These are phyloP conservation scores for Lithophane socia DNA, from an alignment of 2,888 invertebrate genomes.

Conservation along the genomic window DNA sequence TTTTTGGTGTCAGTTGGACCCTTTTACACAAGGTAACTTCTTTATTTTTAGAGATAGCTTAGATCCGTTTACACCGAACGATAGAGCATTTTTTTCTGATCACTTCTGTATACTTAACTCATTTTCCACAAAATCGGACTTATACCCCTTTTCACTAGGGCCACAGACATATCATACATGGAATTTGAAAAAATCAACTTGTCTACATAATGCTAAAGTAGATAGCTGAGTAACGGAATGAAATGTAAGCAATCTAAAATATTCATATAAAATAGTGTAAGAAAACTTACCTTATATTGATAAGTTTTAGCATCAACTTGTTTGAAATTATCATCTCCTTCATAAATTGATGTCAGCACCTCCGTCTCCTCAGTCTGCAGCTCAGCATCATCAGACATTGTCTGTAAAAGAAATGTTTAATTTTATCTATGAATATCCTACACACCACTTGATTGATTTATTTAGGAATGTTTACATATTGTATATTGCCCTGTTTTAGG, in stretches of 20 bases:
- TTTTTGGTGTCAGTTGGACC: too few relatives aligned
- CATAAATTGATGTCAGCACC: conserved; percentile 97
- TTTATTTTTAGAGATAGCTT: too few relatives aligned
- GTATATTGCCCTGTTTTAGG: too few relatives aligned
- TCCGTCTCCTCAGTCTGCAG: conserved; percentile 97
- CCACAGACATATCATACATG: too few relatives aligned
- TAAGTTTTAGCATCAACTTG: conserved; percentile 94
- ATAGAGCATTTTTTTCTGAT: too few relatives aligned
- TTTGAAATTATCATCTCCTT: conserved; percentile 97
- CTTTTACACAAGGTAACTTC: too few relatives aligned
- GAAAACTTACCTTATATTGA: conserved; percentile 95
- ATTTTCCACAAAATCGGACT: too few relatives aligned
- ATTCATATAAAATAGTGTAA: not conserved
- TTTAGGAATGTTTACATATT: not conserved
- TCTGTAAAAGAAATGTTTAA: conserved; percentile 31
- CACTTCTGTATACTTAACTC: too few relatives aligned
- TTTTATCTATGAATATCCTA: not conserved
- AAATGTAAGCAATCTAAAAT: not conserved
- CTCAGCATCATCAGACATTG: conserved; percentile 90
- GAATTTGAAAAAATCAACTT: not conserved
- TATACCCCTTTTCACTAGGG: too few relatives aligned
- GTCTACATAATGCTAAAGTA: not conserved
- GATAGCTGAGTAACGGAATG: not conserved
- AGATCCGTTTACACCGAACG: too few relatives aligned
- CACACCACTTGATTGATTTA: not conserved